Evolutionary conservation across 2,797 vertebrate genomes (phyloP), one percentile per base, ranked within the genome.

Genomic region (Centropyge bicolor): DNA sequence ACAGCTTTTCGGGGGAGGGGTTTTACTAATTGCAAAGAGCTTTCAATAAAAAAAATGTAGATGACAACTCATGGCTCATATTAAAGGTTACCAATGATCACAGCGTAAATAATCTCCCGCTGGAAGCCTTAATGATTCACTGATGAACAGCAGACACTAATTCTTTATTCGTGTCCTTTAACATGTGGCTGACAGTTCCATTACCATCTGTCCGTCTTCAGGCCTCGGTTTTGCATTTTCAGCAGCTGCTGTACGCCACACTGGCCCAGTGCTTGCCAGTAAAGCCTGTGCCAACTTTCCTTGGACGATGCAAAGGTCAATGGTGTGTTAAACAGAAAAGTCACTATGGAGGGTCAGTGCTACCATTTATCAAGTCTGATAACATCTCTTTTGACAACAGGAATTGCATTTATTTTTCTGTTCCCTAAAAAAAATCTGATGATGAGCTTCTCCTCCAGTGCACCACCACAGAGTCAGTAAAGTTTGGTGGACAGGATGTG

Each of bases 141-240:
- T 64, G 72, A 66, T 83, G 84, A 84, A 81, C 57, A 51, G 55
- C 63, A 78, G 74, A 66, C 66, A 83, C 68, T 13, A 68, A 84
- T 89, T 86, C 68, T 87, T 85, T 70, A 84, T 88, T 88, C 17
- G 14, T 80, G 64, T 65, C 54, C 51, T 73, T 76, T 77, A 76
- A 71, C 80, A 76, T 78, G 70, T 82, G 77, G 65, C 71, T 73
- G 56, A 82, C 82, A 24, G 43, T 45, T 48, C 63, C 68, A 76
- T 80, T 74, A 80, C 82, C 88, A 89, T 91, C 84, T 84, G 89
- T 89, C 85, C 80, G 81, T 86, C 82, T 83, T 55, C 79, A 73
- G 62, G 45, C 46, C 61, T 64, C 61, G 35, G 56, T 60, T 76
- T 74, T 80, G 74, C 62, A 41, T 78, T 86, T 70, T 88, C 78